Evolutionary conservation across 2,113 vertebrate species (phyloP).

Genomic region (Petromus typicus): DNA sequence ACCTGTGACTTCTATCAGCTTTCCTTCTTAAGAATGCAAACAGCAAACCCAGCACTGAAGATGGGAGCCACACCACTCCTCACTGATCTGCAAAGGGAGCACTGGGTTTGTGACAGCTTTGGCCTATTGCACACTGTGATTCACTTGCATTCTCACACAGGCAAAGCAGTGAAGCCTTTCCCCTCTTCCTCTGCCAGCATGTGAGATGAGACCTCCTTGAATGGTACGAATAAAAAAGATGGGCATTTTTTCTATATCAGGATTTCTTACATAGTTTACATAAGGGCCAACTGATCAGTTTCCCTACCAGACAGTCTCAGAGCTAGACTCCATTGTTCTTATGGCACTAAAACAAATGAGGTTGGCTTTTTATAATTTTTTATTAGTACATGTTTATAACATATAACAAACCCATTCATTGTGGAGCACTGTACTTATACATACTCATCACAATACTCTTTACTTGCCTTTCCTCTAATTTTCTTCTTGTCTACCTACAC

Average conservation of each 20-base stretch:
- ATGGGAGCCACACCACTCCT: background rate
- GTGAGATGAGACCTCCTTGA: background rate
- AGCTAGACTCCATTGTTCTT: background rate
- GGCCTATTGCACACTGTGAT: background rate
- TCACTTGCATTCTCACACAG: background rate
- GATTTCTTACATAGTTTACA: background rate
- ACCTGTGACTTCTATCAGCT: slow-evolving; percentile 73
- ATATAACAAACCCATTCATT: background rate
- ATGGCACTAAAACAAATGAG: background rate
- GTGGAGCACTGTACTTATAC: background rate
- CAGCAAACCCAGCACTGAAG: background rate
- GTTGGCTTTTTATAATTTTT: background rate
- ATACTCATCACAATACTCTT: background rate
- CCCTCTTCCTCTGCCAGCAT: background rate
- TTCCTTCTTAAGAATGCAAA: slow-evolving; percentile 33
- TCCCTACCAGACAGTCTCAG: background rate
- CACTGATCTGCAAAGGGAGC: background rate
- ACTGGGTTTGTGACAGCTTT: background rate
- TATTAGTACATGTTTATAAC: background rate
- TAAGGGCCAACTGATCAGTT: background rate
- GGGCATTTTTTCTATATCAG: background rate
- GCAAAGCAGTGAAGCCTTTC: background rate
- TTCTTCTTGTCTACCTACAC: background rate
- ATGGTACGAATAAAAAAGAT: background rate
- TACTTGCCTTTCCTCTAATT: background rate